Conservation (phyloP, 2,113 vertebrate genomes). For the Paradoxurus hermaphroditus region DNA sequence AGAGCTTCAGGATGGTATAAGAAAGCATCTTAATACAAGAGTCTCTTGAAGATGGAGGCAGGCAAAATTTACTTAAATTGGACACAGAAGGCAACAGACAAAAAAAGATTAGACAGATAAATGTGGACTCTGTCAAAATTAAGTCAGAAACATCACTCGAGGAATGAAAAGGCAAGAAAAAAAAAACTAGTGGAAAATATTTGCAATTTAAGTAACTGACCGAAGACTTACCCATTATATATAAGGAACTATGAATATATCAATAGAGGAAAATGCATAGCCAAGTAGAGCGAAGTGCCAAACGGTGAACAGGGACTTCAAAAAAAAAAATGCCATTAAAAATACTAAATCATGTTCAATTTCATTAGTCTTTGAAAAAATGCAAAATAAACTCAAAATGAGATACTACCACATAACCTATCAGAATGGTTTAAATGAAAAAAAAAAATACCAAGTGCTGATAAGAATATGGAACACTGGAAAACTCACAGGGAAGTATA, state of each 20-base stretch:
- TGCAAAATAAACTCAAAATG: neutral
- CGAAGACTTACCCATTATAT: neutral
- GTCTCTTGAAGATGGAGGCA: neutral
- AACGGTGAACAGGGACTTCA: neutral
- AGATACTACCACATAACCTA: neutral
- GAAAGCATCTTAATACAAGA: neutral
- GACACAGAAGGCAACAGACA: neutral
- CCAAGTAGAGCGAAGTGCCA: neutral
- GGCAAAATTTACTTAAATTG: neutral
- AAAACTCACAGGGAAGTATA: neutral
- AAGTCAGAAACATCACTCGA: neutral
- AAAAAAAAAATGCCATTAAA: neutral
- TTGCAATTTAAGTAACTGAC: neutral
- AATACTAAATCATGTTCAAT: neutral
- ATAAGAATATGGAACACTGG: neutral
- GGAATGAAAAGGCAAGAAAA: neutral
- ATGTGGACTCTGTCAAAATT: neutral
- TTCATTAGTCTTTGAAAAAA: neutral
- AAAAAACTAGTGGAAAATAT: neutral
- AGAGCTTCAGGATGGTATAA: neutral
- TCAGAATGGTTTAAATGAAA: neutral
- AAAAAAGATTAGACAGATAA: neutral
- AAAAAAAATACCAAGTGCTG: neutral
- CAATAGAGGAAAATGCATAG: neutral
- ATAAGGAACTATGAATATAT: neutral